phyloP scores from a whole-genome alignment of 2,888 invertebrate genomes.

The Plebejus melissa region DNA sequence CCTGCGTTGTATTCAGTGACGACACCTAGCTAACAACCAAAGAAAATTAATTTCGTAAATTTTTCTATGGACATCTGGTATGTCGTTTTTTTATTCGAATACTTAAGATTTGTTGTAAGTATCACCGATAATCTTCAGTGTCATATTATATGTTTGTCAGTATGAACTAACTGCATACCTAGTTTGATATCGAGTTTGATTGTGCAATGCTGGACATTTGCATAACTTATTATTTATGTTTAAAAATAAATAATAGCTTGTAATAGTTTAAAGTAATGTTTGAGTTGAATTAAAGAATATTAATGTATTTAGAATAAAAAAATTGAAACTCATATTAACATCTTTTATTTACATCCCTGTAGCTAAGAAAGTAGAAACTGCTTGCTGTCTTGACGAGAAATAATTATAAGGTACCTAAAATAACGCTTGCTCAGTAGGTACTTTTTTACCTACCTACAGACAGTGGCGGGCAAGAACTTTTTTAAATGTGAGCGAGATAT shows the following conservation, averaged over 20 bases:
- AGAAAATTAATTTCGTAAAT: conserved; percentile 42
- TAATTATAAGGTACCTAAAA: no score
- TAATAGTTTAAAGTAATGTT: conserved; percentile 78
- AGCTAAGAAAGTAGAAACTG: not conserved
- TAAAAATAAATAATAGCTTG: conserved; percentile 71
- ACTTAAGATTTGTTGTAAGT: conserved; percentile 42
- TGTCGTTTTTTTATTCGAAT: conserved; percentile 46
- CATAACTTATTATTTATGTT: conserved; percentile 77
- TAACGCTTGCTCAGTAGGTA: no score
- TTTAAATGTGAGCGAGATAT: no score
- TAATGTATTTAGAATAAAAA: conserved; percentile 80
- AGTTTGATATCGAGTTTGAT: conserved; percentile 72
- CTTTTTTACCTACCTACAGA: no score
- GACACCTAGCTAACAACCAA: conserved; percentile 44
- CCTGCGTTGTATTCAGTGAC: conserved; percentile 33
- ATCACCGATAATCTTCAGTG: conserved; percentile 42
- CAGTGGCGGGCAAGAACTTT: no score
- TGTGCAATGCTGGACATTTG: conserved; percentile 78
- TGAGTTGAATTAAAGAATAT: conserved; percentile 79
- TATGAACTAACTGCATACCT: conserved; percentile 72
- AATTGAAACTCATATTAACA: conserved; percentile 62
- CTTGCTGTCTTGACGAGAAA: not conserved
- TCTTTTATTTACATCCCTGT: conserved; percentile 34
- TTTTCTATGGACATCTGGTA: conserved; percentile 44
- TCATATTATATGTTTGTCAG: conserved; percentile 54